phyloP scores from a whole-genome alignment of 2,888 invertebrate genomes.

The Nephrotoma appendiculata region DNA sequence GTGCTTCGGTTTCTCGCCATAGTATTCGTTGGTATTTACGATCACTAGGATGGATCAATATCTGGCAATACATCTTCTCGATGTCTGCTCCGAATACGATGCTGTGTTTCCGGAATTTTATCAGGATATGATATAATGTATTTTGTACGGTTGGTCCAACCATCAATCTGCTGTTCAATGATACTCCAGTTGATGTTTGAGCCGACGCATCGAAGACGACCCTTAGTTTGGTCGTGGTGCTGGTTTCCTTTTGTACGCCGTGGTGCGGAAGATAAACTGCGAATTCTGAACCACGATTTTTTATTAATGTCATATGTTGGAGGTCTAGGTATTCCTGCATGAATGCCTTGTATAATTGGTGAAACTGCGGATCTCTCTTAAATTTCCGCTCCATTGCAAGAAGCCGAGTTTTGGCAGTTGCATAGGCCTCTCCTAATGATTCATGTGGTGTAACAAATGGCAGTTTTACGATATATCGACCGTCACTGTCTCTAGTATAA shows the following conservation, averaged over 20 bases:
- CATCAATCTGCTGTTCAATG: no score
- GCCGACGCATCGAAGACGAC: no score
- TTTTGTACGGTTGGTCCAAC: no score
- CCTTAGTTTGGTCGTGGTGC: no score
- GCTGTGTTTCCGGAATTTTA: no score
- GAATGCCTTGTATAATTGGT: neutral
- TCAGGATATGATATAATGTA: no score
- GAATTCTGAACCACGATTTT: neutral
- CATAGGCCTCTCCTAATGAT: neutral
- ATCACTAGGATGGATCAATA: neutral
- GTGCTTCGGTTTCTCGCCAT: neutral
- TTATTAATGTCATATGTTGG: neutral
- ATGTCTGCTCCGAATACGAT: neutral
- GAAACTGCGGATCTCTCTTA: neutral
- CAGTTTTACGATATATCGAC: neutral
- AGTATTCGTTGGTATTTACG: neutral
- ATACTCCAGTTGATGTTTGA: no score
- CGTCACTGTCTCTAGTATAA: neutral
- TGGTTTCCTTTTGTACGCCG: neutral
- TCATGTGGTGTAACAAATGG: neutral
- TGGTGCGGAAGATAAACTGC: neutral
- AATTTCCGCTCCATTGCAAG: neutral
- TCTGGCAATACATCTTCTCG: conserved; percentile 8
- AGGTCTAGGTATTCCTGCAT: neutral
- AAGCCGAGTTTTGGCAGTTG: neutral